Evolutionary conservation across 2,113 vertebrate species (phyloP), one percentile per base, ranked within the genome.

Genomic region (Quiscalus mexicanus): DNA sequence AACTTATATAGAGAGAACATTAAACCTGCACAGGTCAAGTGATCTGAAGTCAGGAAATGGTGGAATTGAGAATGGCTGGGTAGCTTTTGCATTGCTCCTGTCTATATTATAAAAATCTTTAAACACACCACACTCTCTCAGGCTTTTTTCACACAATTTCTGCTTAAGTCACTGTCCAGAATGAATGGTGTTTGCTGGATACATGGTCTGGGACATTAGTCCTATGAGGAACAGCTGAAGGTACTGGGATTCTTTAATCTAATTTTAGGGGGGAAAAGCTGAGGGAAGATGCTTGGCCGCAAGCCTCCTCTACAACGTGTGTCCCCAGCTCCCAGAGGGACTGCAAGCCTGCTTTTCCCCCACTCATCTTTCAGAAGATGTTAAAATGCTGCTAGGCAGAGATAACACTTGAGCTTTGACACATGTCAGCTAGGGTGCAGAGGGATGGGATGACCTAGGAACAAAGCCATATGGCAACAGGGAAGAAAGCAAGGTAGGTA

Each of bases 11-110:
- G 47, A 50, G 27, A 59, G 47, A 86, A 91, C 21, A 42, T 67
- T 67, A 93, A 81, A 91, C 23, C 13, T n/a, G 14, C 63, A 77
- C 30, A 88, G 90, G 84, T 90, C 55, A 80, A 91, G 59, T 19
- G n/a, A 74, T 56, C 70, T 81, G 14, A 90, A 74, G 64, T 41
- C 56, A 53, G 35, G n/a, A 81, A 84, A 71, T 35, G 18, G 25
- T 2, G 3, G 47, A 86, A 88, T 6, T 83, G 53, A 92, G 67
- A 91, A 93, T 5, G 35, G 11, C 58, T 53, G 15, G 44, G n/a
- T n/a, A 81, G 92, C 21, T 64, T 90, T 59, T 41, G 28, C 28
- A 25, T 37, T 63, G 35, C 14, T 93, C 13, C 35, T 22, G 16
- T 14, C 17, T 64, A 1, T 21, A 5, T 70, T 75, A 35, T 3